Percentiles rank a stretch among this genome's conserved stretches.
phyloP scores from a whole-genome alignment of 2,888 invertebrate genomes.

The Seladonia tumulorum region DNA sequence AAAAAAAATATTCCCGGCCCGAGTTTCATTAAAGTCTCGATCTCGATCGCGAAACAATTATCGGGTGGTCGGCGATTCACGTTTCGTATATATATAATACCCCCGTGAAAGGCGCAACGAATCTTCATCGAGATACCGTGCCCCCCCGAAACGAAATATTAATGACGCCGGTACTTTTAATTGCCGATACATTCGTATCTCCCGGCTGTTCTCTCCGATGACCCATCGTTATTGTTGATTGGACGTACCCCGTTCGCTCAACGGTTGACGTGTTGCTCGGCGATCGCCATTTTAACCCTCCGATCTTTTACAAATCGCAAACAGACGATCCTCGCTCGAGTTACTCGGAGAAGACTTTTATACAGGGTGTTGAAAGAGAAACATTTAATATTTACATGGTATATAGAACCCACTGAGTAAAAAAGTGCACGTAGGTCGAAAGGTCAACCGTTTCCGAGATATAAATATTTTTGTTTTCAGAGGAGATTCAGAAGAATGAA shows the following conservation, averaged over 20 bases:
- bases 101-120: slow-evolving; percentile 36
- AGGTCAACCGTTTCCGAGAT: no score
- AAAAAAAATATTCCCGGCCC: slow-evolving; percentile 37
- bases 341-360: no score
- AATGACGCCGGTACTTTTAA: slow-evolving; percentile 20
- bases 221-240: neutral
- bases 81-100: slow-evolving; percentile 30
- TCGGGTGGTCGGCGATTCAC: slow-evolving; percentile 26
- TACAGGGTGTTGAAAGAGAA: no score
- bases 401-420: no score
- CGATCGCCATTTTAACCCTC: neutral
- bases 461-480: no score
- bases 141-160: slow-evolving; percentile 33
- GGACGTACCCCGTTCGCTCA: neutral
- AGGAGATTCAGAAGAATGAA: no score
- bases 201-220: neutral
- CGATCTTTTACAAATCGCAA: neutral
- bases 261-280: neutral
- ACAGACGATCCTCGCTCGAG: neutral
- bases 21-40: slow-evolving; percentile 59
- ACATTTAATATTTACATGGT: no score
- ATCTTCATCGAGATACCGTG: slow-evolving; percentile 45
- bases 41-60: slow-evolving; percentile 56
- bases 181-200: slow-evolving; percentile 22
- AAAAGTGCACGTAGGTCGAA: no score